Conservation (phyloP, 2,113 vertebrate species). For the Desmodus rotundus region DNA sequence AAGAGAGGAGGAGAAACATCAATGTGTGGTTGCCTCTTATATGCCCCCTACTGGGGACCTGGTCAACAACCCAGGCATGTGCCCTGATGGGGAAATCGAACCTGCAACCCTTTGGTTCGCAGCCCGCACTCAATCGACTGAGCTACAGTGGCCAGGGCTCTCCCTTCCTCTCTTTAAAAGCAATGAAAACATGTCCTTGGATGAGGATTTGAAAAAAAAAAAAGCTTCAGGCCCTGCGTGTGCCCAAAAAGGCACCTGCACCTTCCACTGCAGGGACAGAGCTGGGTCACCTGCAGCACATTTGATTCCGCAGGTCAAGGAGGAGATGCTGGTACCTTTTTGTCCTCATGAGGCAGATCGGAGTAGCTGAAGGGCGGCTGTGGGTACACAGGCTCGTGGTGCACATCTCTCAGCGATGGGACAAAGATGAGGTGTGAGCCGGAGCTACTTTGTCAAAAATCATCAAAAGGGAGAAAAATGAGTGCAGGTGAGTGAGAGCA, state of each 20-base stretch:
- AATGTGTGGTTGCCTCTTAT: too few species aligned
- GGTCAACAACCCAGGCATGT: too few species aligned
- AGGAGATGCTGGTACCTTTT: conserved; percentile 74
- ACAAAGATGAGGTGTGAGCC: conserved; percentile 86
- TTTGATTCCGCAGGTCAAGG: background rate
- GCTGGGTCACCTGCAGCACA: rapidly evolving
- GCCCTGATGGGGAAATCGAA: too few species aligned
- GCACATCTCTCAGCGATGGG: conserved; percentile 89
- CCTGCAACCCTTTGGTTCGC: too few species aligned
- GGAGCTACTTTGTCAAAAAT: conserved; percentile 45
- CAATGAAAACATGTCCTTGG: background rate
- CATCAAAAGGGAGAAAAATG: background rate
- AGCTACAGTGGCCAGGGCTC: too few species aligned
- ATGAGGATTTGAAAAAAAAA: background rate
- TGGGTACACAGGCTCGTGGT: conserved; percentile 90
- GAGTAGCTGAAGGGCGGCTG: conserved; percentile 87
- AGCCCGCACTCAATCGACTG: too few species aligned
- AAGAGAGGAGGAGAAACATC: too few species aligned
- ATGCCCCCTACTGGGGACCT: too few species aligned
- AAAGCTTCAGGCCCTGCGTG: background rate
- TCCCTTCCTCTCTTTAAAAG: background rate
- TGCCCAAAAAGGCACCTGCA: background rate
- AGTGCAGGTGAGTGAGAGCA: background rate
- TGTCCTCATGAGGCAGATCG: conserved; percentile 84
- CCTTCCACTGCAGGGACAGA: background rate